Evolutionary conservation across 2,113 vertebrate genomes (phyloP).

Genomic region (Reinhardtius hippoglossoides): DNA sequence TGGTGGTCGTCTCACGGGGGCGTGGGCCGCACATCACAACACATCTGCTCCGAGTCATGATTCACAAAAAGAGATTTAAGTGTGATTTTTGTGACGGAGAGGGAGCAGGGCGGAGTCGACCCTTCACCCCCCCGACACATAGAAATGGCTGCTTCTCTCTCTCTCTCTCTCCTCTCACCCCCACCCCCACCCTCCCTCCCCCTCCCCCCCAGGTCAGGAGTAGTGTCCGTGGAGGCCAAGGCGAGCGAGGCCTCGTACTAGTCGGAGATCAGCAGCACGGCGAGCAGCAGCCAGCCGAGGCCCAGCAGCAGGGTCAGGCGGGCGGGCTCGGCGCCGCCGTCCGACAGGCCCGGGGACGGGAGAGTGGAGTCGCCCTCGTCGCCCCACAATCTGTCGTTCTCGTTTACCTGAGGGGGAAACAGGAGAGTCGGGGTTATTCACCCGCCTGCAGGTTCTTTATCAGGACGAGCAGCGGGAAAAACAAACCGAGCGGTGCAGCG

Average conservation of each 20-base stretch:
- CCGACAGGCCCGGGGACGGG: constrained; percentile 70
- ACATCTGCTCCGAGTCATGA: constrained; percentile 63
- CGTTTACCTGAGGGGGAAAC: constrained; percentile 62
- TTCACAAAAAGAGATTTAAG: constrained; percentile 65
- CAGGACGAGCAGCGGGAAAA: neutral
- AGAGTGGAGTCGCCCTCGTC: constrained; percentile 69
- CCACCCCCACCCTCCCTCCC: neutral
- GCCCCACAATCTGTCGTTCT: constrained; percentile 78
- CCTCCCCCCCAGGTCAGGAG: constrained; percentile 21
- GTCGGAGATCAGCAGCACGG: constrained; percentile 50
- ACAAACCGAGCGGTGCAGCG: neutral
- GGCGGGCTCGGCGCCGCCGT: constrained; percentile 23
- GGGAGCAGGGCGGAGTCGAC: constrained; percentile 13
- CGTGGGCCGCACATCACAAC: constrained; percentile 20
- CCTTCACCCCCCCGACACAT: constrained; percentile 22
- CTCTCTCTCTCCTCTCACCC: neutral
- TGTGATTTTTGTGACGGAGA: constrained; percentile 52
- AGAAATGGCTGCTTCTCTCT: constrained; percentile 48
- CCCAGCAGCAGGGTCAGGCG: constrained; percentile 33
- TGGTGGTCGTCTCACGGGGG: constrained; percentile 4
- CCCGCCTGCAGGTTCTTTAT: neutral
- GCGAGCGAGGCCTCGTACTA: constrained; percentile 35
- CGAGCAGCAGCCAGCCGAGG: constrained; percentile 45
- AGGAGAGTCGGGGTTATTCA: neutral
- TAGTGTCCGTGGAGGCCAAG: constrained; percentile 41